Conservation (phyloP, 2,888 invertebrate genomes). For the Bunonema sp. region DNA sequence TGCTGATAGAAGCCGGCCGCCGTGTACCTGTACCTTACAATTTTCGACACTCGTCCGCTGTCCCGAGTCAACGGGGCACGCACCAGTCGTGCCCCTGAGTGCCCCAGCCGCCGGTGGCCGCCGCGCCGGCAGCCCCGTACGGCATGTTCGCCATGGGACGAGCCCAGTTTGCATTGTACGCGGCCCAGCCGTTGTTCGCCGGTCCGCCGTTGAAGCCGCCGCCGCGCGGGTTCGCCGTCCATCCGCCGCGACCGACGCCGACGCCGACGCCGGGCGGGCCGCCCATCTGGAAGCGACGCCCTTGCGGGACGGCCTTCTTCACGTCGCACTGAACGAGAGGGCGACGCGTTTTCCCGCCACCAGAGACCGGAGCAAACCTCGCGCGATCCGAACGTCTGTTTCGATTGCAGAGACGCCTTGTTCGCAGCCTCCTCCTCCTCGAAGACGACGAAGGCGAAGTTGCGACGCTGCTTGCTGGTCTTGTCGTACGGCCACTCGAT, state of each 20-base stretch:
- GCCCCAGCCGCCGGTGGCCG: too few relatives aligned
- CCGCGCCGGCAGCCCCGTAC: too few relatives aligned
- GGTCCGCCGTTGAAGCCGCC: background rate
- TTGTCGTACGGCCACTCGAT: conserved; percentile 42
- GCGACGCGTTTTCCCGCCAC: background rate
- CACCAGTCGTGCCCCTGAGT: too few relatives aligned
- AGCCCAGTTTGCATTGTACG: too few relatives aligned
- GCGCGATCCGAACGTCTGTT: conserved; percentile 41
- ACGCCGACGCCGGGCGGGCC: conserved; percentile 1
- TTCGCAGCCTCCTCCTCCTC: conserved; percentile 43
- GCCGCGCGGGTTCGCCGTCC: background rate
- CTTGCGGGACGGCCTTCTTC: conserved; percentile 44
- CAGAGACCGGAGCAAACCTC: conserved; percentile 12
- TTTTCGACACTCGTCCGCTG: too few relatives aligned
- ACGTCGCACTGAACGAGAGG: conserved; percentile 36
- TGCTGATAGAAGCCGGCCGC: too few relatives aligned
- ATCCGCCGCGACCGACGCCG: background rate
- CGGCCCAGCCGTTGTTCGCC: background rate
- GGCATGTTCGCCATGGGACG: too few relatives aligned
- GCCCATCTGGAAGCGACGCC: conserved; percentile 20
- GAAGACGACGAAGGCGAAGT: conserved; percentile 45
- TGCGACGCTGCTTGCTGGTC: conserved; percentile 27
- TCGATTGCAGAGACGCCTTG: conserved; percentile 29
- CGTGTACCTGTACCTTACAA: too few relatives aligned
- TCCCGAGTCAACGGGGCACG: too few relatives aligned